Evolutionary conservation across 64 coral and sea anemone species (phyloP).

Genomic region (Astreopora myriophthalma): DNA sequence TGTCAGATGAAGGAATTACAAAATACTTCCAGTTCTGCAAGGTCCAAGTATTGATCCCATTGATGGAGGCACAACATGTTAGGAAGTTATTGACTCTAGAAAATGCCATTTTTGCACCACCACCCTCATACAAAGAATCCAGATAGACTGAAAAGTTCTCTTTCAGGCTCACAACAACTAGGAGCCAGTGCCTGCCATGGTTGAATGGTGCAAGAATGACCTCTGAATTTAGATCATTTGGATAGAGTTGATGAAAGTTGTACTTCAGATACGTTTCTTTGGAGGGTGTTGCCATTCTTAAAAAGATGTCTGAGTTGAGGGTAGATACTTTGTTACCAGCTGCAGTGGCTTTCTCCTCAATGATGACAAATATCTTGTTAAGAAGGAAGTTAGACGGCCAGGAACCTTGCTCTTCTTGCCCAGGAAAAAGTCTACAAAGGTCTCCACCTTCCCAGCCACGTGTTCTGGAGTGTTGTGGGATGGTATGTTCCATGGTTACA

Average conservation of each 20-base stretch:
- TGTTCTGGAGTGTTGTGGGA: neutral
- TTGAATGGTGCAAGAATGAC: constrained; percentile 71
- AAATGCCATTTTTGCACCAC: constrained; percentile 39
- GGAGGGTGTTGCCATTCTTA: constrained; percentile 47
- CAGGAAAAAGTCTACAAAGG: neutral
- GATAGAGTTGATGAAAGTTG: constrained; percentile 48
- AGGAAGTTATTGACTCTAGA: too few species aligned
- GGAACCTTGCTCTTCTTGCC: neutral
- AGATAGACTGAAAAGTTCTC: constrained; percentile 40
- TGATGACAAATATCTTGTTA: neutral
- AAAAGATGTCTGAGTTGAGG: constrained; percentile 65
- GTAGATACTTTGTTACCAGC: constrained; percentile 39
- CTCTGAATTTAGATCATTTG: constrained; percentile 25
- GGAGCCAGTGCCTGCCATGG: constrained; percentile 52
- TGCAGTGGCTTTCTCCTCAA: constrained; percentile 5
- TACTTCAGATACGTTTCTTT: constrained; percentile 31
- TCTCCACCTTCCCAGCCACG: neutral
- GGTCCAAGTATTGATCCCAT: too few species aligned
- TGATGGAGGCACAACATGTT: too few species aligned
- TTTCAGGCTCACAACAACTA: constrained; percentile 22
- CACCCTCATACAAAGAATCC: constrained; percentile 64
- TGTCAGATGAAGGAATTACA: too few species aligned
- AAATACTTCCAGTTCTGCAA: too few species aligned
- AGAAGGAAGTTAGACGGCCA: neutral
- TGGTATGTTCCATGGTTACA: neutral